These are phyloP conservation scores for Choristoneura fumiferana DNA, from an alignment of 1,140 invertebrate species.

Conservation along the genomic window DNA sequence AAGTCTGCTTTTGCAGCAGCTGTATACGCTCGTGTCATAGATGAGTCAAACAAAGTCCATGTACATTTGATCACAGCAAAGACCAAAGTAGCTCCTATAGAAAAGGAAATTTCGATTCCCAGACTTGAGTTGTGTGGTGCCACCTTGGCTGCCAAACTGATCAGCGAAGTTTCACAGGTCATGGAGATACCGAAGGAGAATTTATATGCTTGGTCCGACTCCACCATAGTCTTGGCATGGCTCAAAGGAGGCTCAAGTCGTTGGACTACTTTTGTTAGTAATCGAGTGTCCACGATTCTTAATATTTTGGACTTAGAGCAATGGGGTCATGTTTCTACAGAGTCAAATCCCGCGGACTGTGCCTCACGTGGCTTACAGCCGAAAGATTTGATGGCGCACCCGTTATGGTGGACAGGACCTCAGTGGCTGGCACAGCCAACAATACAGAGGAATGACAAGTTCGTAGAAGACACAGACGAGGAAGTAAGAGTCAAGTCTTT, in stretches of 20 bases:
- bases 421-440: slow-evolving; percentile 23
- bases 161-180: slow-evolving; percentile 32
- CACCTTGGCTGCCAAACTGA: slow-evolving; percentile 32
- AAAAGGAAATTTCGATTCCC: slow-evolving; percentile 41
- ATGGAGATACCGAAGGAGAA: slow-evolving; percentile 41
- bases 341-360: slow-evolving; percentile 32
- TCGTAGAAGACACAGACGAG: slow-evolving; percentile 22
- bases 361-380: slow-evolving; percentile 28
- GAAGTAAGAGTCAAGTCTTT: slow-evolving; percentile 26
- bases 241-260: slow-evolving; percentile 36
- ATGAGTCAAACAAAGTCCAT: slow-evolving; percentile 18
- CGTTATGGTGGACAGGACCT: slow-evolving; percentile 30
- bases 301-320: slow-evolving; percentile 29
- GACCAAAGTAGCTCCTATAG: slow-evolving; percentile 47
- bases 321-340: slow-evolving; percentile 47
- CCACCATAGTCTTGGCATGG: slow-evolving; percentile 62
- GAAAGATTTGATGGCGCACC: slow-evolving; percentile 19
- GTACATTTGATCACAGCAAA: slow-evolving; percentile 41
- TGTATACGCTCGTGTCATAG: slow-evolving; percentile 29
- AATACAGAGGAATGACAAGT: neutral
- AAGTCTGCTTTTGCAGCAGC: slow-evolving; percentile 32
- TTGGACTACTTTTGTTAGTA: slow-evolving; percentile 58
- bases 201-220: slow-evolving; percentile 59
- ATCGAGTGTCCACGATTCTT: slow-evolving; percentile 57
- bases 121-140: slow-evolving; percentile 57